Base-by-base conservation (phyloP, 2,797 vertebrate species). In the Sebastes trivittatus region DNA sequence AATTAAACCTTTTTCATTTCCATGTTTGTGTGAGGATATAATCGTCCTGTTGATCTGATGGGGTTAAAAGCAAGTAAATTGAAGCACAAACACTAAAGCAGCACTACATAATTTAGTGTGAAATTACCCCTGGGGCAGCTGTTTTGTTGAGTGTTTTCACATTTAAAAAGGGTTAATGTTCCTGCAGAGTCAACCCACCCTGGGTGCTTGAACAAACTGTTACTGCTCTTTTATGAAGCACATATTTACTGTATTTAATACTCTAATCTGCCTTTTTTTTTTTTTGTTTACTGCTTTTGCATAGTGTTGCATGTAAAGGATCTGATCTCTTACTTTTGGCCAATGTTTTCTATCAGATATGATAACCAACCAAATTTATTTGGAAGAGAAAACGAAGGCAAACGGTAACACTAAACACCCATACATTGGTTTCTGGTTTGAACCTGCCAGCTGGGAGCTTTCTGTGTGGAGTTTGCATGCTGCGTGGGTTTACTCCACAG, bases 1-100 rank as follows among this genome's bases (percentile, higher is more conserved):
- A 80, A 72, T 16, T 1, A 77, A 83, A 78, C 18, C 54, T 30
- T 6, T 25, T 25, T 74, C 61, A 54, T 66, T 77, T 70, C n/a
- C 42, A 14, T 25, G 78, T 68, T 56, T 68, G 49, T 69, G 49
- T 22, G 56, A 55, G 27, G 36, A 63, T 5, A 30, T 75, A 78
- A 80, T 11, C 11, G 65, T 69, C 55, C 60, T 4, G 64, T 14
- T 71, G 20, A 34, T 25, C 9, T 11, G 61, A 29, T 14, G 32
- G 22, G 46, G 56, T 70, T 71, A 55, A 65, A 72, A 68, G 60
- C 59, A 49, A 64, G 27, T 4, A 34, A 54, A 49, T 0, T 4
- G 13, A 32, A 20, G 38, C 25, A 29, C 13, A 32, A 70, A 71
- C 38, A 59, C 30, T 23, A 18, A 29, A 58, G 66, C 5, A 25